A percentile compares a stretch with the other conserved stretches of the same genome.
These are phyloP conservation scores for Coenobita brevimanus DNA, from an alignment of 1,140 invertebrate genomes.

Conservation along the genomic window DNA sequence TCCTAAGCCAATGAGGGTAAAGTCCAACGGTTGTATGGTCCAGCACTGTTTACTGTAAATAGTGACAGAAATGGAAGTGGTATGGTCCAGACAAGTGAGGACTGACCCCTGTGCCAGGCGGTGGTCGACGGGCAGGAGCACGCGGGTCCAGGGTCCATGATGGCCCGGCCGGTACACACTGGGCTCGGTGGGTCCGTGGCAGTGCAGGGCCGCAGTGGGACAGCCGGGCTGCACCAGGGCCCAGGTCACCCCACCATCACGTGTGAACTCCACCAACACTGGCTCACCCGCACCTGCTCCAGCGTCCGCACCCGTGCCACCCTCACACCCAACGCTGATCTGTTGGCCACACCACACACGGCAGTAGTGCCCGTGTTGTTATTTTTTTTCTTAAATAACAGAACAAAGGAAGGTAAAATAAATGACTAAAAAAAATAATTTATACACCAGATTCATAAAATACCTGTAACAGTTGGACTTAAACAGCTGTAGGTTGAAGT, in stretches of 20 bases:
- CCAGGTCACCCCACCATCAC: slow-evolving; percentile 74
- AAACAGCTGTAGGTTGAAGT: no score
- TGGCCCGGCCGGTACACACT: slow-evolving; percentile 73
- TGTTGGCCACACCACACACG: no score
- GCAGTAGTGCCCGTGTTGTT: no score
- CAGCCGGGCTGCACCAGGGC: slow-evolving; percentile 73
- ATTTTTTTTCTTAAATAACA: no score
- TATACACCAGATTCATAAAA: no score
- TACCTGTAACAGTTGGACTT: no score
- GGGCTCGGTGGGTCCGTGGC: slow-evolving; percentile 73
- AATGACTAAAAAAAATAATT: no score
- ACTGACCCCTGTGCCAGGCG: slow-evolving; percentile 56
- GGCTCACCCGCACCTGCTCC: slow-evolving; percentile 72
- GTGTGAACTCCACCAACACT: slow-evolving; percentile 74
- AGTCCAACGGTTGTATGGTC: no score
- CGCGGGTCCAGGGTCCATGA: slow-evolving; percentile 74
- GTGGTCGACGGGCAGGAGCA: slow-evolving; percentile 72
- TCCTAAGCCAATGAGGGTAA: no score
- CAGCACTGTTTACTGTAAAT: neutral
- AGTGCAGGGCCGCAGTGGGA: slow-evolving; percentile 73
- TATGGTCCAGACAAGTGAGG: no score
- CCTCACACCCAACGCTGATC: slow-evolving; percentile 59
- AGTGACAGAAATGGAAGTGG: no score
- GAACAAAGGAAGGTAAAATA: no score
- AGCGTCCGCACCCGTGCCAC: slow-evolving; percentile 67